Evolutionary conservation across 2,888 invertebrate species (phyloP).

Genomic region (Mongoloraphidia duomilia): DNA sequence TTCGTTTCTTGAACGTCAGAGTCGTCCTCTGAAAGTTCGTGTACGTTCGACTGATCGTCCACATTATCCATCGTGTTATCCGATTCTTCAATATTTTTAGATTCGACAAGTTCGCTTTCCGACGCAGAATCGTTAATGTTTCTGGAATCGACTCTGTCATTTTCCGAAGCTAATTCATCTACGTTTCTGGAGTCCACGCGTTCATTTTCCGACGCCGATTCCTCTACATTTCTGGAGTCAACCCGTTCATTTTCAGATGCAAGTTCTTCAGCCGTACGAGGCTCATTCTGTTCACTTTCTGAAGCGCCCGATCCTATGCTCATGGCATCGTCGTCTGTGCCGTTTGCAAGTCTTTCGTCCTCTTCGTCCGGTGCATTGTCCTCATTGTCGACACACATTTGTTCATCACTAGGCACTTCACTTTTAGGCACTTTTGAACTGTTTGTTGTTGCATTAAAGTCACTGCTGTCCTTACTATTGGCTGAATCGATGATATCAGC

Average conservation of each 20-base stretch:
- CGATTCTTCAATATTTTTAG: background rate
- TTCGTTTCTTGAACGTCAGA: slow-evolving; percentile 9
- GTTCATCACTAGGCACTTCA: background rate
- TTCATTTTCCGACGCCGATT: too few relatives aligned
- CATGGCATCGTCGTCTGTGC: slow-evolving; percentile 16
- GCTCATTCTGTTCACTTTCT: slow-evolving; percentile 5
- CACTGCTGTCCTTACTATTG: slow-evolving; percentile 6
- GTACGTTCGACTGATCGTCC: slow-evolving; percentile 12
- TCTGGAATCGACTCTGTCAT: too few relatives aligned
- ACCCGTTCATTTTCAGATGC: background rate
- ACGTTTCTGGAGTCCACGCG: too few relatives aligned
- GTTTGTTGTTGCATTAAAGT: background rate
- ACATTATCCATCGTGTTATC: slow-evolving; percentile 12
- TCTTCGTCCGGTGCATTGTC: slow-evolving; percentile 15
- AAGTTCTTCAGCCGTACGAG: slow-evolving; percentile 5
- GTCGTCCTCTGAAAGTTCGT: slow-evolving; percentile 16
- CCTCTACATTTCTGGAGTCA: too few relatives aligned
- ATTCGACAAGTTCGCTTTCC: too few relatives aligned
- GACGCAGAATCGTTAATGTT: too few relatives aligned
- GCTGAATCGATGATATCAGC: slow-evolving; percentile 1
- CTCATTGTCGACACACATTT: slow-evolving; percentile 12
- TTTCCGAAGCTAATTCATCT: too few relatives aligned
- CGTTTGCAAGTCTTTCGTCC: slow-evolving; percentile 16
- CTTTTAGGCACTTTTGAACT: too few relatives aligned
- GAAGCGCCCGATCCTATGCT: background rate